Conservation (phyloP, 2,888 invertebrate genomes). For the Xestoiulus laeticollis region DNA sequence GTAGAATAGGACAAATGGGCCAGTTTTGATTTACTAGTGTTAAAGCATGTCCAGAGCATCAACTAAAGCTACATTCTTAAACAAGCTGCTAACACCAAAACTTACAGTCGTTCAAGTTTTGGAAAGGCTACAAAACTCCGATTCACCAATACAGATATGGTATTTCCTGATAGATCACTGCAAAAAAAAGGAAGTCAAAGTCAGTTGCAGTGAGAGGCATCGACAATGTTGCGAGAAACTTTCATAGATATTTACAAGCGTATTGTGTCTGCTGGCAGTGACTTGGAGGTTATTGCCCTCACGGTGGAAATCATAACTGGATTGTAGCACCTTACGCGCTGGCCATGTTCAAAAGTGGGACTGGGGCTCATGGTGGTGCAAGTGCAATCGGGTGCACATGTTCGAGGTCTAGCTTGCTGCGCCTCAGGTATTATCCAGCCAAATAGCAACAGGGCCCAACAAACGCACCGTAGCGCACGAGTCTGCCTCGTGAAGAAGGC, state of each 20-base stretch:
- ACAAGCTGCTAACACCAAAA: too few relatives aligned
- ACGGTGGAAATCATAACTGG: neutral
- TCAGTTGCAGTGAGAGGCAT: neutral
- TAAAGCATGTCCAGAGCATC: too few relatives aligned
- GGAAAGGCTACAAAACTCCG: slow-evolving; percentile 75
- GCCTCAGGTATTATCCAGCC: slow-evolving; percentile 34
- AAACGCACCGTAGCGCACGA: neutral
- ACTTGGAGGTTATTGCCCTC: neutral
- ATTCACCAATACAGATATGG: slow-evolving; percentile 74
- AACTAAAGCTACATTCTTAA: too few relatives aligned
- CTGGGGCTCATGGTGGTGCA: slow-evolving; percentile 27
- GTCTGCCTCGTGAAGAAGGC: neutral
- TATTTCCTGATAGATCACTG: slow-evolving; percentile 73
- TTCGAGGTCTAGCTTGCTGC: neutral
- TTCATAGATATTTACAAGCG: neutral
- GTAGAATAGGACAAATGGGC: too few relatives aligned
- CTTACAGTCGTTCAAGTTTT: slow-evolving; percentile 73
- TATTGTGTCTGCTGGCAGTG: neutral
- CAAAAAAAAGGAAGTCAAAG: slow-evolving; percentile 9
- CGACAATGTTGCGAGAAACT: neutral
- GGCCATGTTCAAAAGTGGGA: neutral
- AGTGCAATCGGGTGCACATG: slow-evolving; percentile 42
- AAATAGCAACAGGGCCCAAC: neutral
- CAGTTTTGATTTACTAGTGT: too few relatives aligned
- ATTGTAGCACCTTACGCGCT: slow-evolving; percentile 31